These are phyloP conservation scores for Spongilla lacustris DNA, from an alignment of 37 sponge, comb jelly and placozoan genomes.

Conservation along the genomic window DNA sequence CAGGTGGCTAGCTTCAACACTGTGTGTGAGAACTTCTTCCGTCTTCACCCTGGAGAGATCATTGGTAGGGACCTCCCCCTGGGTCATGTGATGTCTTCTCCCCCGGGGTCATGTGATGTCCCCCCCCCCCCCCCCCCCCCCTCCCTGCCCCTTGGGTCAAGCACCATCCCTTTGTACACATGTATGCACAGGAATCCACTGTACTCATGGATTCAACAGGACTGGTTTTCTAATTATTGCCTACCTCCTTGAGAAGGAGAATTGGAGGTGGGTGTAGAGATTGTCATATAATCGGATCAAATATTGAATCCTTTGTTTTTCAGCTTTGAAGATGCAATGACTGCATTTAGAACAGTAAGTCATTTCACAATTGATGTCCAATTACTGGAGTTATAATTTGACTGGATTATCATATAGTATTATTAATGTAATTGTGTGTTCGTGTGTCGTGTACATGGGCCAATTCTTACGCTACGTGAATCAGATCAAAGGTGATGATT, in stretches of 20 bases:
- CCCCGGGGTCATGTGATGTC: not conserved
- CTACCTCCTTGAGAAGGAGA: slow-evolving; percentile 82
- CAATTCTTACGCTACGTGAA: too few relatives aligned
- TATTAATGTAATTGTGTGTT: too few relatives aligned
- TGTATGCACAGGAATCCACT: slow-evolving; percentile 84
- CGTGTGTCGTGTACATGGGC: too few relatives aligned
- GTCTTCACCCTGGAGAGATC: slow-evolving; percentile 58
- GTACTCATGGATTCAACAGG: slow-evolving; percentile 99
- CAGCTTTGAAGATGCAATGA: slow-evolving; percentile 79
- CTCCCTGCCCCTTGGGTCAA: not conserved
- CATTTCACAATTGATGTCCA: slow-evolving; percentile 29
- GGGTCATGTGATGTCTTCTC: too few relatives aligned
- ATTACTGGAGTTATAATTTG: slow-evolving; percentile 4
- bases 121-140: not conserved
- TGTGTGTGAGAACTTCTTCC: slow-evolving; percentile 55
- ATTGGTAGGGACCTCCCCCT: slow-evolving; percentile 57
- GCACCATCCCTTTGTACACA: not conserved
- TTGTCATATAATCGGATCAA: not conserved
- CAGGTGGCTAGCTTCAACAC: slow-evolving; percentile 71
- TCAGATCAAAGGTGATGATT: too few relatives aligned
- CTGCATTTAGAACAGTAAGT: too few relatives aligned
- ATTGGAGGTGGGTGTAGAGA: slow-evolving; percentile 70
- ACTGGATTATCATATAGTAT: not conserved
- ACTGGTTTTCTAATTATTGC: slow-evolving; percentile 91
- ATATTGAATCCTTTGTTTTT: not conserved